Evolutionary conservation across 2,797 vertebrate genomes (phyloP), one percentile per base, ranked within the genome.

Genomic region (Megalops cyprinoides): DNA sequence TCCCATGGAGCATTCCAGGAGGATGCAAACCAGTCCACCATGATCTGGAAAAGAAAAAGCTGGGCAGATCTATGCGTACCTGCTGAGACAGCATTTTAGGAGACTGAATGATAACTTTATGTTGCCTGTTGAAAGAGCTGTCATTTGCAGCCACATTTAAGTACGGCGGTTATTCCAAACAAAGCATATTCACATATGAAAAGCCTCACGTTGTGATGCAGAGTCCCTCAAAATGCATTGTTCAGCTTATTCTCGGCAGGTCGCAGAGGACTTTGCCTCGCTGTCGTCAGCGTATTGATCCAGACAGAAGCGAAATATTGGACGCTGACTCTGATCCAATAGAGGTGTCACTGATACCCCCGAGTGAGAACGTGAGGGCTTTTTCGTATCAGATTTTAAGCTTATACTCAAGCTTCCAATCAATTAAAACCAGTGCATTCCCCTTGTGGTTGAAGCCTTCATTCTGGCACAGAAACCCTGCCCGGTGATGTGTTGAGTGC

Each of bases 311-410:
- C 39, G 65, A 69, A 69, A 69, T 69, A 69, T 39, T 20, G 65
- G 65, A 28, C 34, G 65, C 39, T 69, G 65, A 39, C 65, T 69
- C 14, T 69, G 65, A 69, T 69, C 65, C 65, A 69, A 69, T 69
- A 42, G 34, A 69, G 34, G 31, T 23, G 39, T 69, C 65, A 39
- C 65, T 39, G 65, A 69, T 69, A 69, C 23, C 65, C 65, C 65
- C 65, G 31, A 42, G 65, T 69, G 65, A 69, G 65, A 69, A 69
- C 1, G 34, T 12, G 6, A 39, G 39, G 37, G 65, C 65, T 69
- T 37, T 39, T 39, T 4, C 31, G 20, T 23, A 69, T 37, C 31
- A 69, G 10, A 69, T 69, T 69, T 69, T 34, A 34, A 20, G 65
- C 65, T 4, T 31, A 20, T 20, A 39, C 31, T 37, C 1, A 67